These are phyloP conservation scores for Suncus etruscus DNA, from an alignment of 2,113 vertebrate genomes.

Conservation along the genomic window DNA sequence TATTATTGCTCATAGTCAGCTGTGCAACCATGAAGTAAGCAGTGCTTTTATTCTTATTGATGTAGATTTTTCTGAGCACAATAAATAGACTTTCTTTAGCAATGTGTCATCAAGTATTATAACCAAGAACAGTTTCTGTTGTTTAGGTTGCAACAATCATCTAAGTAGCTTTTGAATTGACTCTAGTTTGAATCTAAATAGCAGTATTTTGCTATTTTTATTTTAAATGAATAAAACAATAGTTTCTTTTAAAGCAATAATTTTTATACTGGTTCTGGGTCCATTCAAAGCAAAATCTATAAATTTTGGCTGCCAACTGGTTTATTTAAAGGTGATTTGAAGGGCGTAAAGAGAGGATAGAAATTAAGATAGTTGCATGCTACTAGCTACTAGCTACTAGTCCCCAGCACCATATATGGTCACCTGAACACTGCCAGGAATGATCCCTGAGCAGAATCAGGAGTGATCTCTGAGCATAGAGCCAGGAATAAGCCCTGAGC, in stretches of 20 bases:
- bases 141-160: not conserved
- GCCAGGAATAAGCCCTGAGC: too few species aligned
- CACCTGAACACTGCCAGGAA: too few species aligned
- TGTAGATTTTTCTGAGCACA: not conserved
- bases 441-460: too few species aligned
- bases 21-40: not conserved
- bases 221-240: constrained; percentile 14
- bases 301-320: constrained; percentile 22
- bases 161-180: constrained; percentile 9
- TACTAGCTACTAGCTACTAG: too few species aligned
- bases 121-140: not conserved
- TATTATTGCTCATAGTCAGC: not conserved
- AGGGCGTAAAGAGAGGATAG: too few species aligned
- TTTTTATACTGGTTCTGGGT: not conserved
- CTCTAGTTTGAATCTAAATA: not conserved
- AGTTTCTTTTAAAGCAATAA: not conserved
- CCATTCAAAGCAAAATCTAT: not conserved
- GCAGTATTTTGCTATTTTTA: not conserved
- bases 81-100: not conserved
- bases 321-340: constrained; percentile 39
- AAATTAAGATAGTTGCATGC: too few species aligned
- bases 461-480: too few species aligned
- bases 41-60: constrained; percentile 16
- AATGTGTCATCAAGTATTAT: constrained; percentile 19
- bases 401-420: too few species aligned